phyloP scores from a whole-genome alignment of 2,888 invertebrate genomes.

The Lasius fuliginosus region DNA sequence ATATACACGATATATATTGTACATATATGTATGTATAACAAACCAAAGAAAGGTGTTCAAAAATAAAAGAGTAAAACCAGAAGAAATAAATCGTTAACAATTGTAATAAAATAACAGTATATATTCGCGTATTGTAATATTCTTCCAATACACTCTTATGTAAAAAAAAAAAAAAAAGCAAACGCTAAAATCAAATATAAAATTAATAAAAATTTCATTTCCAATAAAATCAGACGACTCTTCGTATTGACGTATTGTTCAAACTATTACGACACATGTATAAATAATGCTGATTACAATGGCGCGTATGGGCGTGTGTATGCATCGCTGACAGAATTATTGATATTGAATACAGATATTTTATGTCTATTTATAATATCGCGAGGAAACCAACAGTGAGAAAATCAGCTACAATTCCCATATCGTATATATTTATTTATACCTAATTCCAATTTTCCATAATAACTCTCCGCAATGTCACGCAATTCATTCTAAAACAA shows the following conservation, averaged over 20 bases:
- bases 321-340: background rate
- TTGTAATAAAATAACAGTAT: background rate
- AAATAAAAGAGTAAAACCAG: background rate
- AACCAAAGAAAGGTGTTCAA: background rate
- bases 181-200: background rate
- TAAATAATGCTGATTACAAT: slow-evolving; percentile 3
- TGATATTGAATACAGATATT: background rate
- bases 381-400: background rate
- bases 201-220: background rate
- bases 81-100: background rate
- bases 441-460: slow-evolving; percentile 16
- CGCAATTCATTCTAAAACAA: background rate
- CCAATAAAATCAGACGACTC: background rate
- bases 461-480: background rate
- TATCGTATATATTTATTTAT: slow-evolving; percentile 12
- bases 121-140: background rate
- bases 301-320: background rate
- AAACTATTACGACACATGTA: background rate
- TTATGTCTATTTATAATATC: slow-evolving; percentile 28
- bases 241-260: background rate
- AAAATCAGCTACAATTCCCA: background rate
- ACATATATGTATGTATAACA: background rate
- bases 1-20: background rate
- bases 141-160: background rate
- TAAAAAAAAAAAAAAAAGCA: background rate